Evolutionary conservation across 2,888 invertebrate species (phyloP).

Genomic region (Mechanitis mazaeus): DNA sequence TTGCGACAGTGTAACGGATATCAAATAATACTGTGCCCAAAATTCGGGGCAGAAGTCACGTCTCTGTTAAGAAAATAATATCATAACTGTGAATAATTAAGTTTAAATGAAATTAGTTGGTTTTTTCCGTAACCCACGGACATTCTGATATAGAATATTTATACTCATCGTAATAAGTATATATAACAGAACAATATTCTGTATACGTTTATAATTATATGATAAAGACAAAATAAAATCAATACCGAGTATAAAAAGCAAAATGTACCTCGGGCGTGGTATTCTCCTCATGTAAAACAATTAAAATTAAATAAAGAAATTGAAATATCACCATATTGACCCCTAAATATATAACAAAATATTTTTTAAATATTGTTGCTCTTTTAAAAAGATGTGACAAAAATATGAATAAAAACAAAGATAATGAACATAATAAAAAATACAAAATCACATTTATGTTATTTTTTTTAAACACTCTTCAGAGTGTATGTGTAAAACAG

Average conservation of each 20-base stretch:
- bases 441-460: conserved; percentile 5
- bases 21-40: conserved; percentile 21
- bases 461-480: conserved; percentile 1
- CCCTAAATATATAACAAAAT: not conserved
- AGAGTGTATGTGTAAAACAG: conserved; percentile 8
- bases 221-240: no score
- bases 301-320: no score
- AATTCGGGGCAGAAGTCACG: conserved; percentile 21
- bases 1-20: conserved; percentile 10
- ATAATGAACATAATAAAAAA: not conserved
- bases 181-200: no score
- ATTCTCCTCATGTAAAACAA: no score
- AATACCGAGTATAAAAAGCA: no score
- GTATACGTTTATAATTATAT: no score
- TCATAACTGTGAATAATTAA: conserved; percentile 19
- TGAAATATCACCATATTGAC: no score
- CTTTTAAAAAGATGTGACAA: not conserved
- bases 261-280: no score
- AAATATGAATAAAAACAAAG: not conserved
- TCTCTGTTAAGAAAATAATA: conserved; percentile 25
- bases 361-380: not conserved
- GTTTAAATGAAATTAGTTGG: conserved; percentile 19
- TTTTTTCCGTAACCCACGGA: not conserved
- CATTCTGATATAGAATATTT: not conserved
- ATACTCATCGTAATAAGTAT: not conserved